These are phyloP conservation scores for Bombus difficillimus DNA, from an alignment of 1,140 invertebrate species.

Conservation along the genomic window DNA sequence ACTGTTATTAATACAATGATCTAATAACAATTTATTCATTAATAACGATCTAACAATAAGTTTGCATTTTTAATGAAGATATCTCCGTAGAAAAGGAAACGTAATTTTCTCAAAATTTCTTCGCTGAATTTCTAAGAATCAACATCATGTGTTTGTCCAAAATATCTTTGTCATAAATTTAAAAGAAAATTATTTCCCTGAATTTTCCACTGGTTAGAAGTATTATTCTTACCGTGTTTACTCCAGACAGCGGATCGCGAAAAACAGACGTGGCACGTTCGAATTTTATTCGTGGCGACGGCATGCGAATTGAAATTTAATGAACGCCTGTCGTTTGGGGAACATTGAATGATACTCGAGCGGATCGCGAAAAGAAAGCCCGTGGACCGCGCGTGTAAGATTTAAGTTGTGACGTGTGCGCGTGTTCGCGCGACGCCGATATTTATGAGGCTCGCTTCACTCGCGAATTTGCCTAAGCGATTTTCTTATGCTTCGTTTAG, in stretches of 20 bases:
- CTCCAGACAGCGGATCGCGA: background rate
- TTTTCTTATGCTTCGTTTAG: background rate
- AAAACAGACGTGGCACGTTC: slow-evolving; percentile 12
- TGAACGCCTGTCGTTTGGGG: background rate
- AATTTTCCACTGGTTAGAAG: background rate
- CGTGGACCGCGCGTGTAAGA: background rate
- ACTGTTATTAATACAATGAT: no score
- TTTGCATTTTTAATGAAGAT: no score
- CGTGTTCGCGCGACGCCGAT: background rate
- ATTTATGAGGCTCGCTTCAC: background rate
- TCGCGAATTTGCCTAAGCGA: slow-evolving; percentile 16
- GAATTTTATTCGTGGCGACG: slow-evolving; percentile 16
- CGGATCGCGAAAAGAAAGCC: no score
- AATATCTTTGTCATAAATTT: background rate
- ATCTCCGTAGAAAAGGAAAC: no score
- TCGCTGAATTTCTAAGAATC: background rate
- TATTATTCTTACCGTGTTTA: background rate
- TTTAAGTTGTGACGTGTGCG: background rate
- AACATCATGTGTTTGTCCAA: background rate
- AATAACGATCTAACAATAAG: no score
- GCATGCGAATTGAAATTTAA: slow-evolving; percentile 39
- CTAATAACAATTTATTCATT: no score
- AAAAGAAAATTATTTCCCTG: background rate
- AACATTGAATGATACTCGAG: background rate
- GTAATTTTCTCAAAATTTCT: no score